These are phyloP conservation scores for Mactromeris polynyma DNA, from an alignment of 2,888 invertebrate genomes.

Conservation along the genomic window DNA sequence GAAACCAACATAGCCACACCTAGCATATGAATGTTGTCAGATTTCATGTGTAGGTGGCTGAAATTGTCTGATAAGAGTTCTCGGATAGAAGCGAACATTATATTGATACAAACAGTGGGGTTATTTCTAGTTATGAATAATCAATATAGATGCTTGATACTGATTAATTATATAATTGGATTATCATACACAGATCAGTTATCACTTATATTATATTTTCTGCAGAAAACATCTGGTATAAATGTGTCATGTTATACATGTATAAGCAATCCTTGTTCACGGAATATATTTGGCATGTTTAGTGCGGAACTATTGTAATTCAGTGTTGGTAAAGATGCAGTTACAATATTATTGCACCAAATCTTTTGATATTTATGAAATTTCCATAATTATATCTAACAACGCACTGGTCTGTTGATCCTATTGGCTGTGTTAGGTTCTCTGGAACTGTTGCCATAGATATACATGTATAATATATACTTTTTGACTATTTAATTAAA, in stretches of 20 bases:
- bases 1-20: too few relatives aligned
- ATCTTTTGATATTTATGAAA: too few relatives aligned
- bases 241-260: not conserved
- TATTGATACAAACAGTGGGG: not conserved
- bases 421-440: too few relatives aligned
- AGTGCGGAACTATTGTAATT: too few relatives aligned
- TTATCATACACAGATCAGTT: not conserved
- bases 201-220: too few relatives aligned
- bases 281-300: too few relatives aligned
- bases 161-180: not conserved
- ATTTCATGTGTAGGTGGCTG: not conserved
- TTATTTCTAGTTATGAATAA: slow-evolving; percentile 1
- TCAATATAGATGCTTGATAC: not conserved
- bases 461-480: too few relatives aligned
- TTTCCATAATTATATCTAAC: not conserved
- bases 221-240: not conserved
- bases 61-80: not conserved
- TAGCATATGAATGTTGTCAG: not conserved
- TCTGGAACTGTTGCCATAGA: too few relatives aligned
- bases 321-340: too few relatives aligned
- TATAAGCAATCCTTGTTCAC: not conserved
- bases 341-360: too few relatives aligned
- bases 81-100: not conserved
- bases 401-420: too few relatives aligned
- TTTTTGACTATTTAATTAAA: too few relatives aligned